These are phyloP conservation scores for Lobophora halterata DNA, from an alignment of 2,888 invertebrate species.

Conservation along the genomic window DNA sequence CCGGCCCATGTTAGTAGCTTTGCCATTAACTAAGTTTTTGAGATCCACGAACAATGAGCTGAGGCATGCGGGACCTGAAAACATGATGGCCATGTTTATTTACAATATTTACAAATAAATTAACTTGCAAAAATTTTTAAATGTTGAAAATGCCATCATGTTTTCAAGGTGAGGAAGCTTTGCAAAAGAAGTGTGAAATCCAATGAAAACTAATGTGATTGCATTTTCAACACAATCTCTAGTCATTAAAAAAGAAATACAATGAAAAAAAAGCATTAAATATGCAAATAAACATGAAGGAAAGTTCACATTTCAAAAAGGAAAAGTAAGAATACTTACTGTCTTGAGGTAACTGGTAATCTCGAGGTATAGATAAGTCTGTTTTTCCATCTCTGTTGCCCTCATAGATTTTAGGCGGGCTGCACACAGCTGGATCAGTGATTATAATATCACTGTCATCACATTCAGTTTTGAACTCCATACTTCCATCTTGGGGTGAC, in stretches of 20 bases:
- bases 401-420: constrained; percentile 62
- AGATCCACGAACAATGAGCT: constrained; percentile 75
- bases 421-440: constrained; percentile 68
- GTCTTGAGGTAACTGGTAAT: constrained; percentile 71
- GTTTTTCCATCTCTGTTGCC: constrained; percentile 58
- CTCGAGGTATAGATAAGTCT: constrained; percentile 52
- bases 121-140: constrained; percentile 37
- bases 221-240: constrained; percentile 79
- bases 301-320: constrained; percentile 1
- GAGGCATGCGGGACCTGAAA: constrained; percentile 78
- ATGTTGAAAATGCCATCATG: constrained; percentile 81
- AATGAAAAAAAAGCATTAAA: constrained; percentile 7
- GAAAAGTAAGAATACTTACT: constrained; percentile 55
- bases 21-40: constrained; percentile 77
- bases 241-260: constrained; percentile 10
- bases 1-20: constrained; percentile 61
- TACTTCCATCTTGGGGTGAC: constrained; percentile 41
- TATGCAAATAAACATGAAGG: neutral
- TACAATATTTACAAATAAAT: constrained; percentile 36
- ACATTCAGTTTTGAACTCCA: constrained; percentile 72
- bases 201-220: constrained; percentile 68
- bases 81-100: constrained; percentile 80
- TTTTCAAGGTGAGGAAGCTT: constrained; percentile 67
- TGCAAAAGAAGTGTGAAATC: constrained; percentile 66
- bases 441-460: constrained; percentile 73